These are phyloP conservation scores for Ptilorrhoa leucosticta DNA, from an alignment of 2,113 vertebrate species.

Conservation along the genomic window DNA sequence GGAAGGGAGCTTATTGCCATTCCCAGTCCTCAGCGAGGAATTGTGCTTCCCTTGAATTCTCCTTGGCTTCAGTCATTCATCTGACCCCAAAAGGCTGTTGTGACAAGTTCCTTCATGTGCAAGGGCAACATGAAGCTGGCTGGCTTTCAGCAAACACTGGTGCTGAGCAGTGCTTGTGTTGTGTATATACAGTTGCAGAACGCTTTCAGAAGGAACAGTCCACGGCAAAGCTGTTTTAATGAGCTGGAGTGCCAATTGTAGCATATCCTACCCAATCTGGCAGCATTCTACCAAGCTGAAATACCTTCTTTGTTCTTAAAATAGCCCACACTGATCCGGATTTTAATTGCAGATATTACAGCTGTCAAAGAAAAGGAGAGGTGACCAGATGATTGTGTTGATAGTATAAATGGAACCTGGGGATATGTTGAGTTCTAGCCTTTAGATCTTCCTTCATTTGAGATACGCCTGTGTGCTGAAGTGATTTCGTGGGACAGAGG, in stretches of 20 bases:
- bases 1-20: neutral
- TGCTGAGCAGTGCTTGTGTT: neutral
- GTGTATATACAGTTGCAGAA: conserved; percentile 11
- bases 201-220: neutral
- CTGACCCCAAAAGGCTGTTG: neutral
- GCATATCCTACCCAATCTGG: neutral
- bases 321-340: conserved; percentile 9
- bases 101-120: neutral
- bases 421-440: neutral
- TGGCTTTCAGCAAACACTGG: neutral
- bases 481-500: neutral
- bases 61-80: neutral
- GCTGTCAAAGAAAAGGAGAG: conserved; percentile 28
- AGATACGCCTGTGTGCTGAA: neutral
- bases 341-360: conserved; percentile 65
- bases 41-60: neutral
- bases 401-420: neutral
- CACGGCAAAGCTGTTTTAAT: neutral
- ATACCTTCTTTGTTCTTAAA: conserved; percentile 62
- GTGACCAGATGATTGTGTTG: conserved; percentile 23
- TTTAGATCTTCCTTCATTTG: conserved; percentile 9
- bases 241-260: conserved; percentile 3
- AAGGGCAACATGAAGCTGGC: neutral
- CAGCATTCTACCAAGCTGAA: neutral
- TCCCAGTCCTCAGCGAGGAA: neutral